These are phyloP conservation scores for Peromyscus leucopus DNA, from an alignment of 2,113 vertebrate genomes.

Conservation along the genomic window DNA sequence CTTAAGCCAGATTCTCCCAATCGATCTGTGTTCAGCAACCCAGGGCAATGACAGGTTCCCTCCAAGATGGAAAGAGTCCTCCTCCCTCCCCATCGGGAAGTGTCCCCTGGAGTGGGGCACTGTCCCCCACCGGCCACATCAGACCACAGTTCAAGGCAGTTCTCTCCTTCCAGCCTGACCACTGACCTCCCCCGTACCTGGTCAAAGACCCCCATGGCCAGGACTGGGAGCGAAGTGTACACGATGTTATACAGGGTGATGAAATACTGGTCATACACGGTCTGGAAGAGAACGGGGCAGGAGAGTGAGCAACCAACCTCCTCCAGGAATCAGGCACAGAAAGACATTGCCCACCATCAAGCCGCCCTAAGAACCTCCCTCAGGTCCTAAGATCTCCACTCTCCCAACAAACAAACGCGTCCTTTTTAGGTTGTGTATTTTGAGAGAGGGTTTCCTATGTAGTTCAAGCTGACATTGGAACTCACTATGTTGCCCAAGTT, in stretches of 20 bases:
- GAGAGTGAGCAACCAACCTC: accelerated
- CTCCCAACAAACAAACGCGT: neutral
- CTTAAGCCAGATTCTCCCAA: neutral
- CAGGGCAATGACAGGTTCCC: neutral
- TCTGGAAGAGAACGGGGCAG: conserved; percentile 84
- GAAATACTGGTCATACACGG: conserved; percentile 98
- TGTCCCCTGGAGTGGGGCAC: neutral
- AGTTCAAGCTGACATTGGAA: neutral
- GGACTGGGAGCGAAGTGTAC: conserved; percentile 96
- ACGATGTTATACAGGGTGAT: conserved; percentile 98
- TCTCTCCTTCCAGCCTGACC: accelerated
- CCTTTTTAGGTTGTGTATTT: neutral
- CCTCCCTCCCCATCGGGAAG: neutral
- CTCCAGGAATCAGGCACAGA: neutral
- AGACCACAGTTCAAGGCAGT: neutral
- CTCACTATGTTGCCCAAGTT: neutral
- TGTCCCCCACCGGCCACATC: neutral
- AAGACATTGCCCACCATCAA: accelerated
- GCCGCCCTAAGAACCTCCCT: neutral
- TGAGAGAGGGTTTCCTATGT: neutral
- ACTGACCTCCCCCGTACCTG: conserved; percentile 88
- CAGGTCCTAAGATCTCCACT: neutral
- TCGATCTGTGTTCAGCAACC: neutral
- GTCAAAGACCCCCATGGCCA: conserved; percentile 98
- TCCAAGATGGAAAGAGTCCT: too few species aligned